A percentile compares a stretch with the other conserved stretches of the same genome.
phyloP scores from a whole-genome alignment of 2,888 invertebrate genomes.

The Mactromeris polynyma region DNA sequence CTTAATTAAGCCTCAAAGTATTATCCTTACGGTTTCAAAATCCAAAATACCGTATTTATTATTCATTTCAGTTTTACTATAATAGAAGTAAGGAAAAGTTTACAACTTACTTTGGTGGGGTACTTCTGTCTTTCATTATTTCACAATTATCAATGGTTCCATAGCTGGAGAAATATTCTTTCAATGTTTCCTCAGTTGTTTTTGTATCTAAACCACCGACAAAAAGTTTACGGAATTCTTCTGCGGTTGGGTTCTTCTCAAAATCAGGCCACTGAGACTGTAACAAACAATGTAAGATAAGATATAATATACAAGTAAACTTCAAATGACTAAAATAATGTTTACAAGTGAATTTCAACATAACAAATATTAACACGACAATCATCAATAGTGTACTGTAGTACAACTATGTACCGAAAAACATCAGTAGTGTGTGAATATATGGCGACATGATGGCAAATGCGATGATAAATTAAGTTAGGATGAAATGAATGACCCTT shows the following conservation, averaged over 20 bases:
- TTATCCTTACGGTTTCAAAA: too few species aligned
- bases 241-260: conserved; percentile 62
- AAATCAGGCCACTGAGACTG: conserved; percentile 57
- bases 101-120: conserved; percentile 44
- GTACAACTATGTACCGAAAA: too few species aligned
- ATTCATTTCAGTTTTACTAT: too few species aligned
- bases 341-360: neutral
- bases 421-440: too few species aligned
- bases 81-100: too few species aligned
- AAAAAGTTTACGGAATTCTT: conserved; percentile 94
- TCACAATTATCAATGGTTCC: conserved; percentile 90
- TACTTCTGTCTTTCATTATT: conserved; percentile 76
- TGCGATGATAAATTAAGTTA: too few species aligned
- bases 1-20: too few species aligned
- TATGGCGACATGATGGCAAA: too few species aligned
- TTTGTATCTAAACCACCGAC: conserved; percentile 97
- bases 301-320: neutral
- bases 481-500: too few species aligned
- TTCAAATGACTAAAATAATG: neutral
- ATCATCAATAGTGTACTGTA: too few species aligned
- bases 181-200: conserved; percentile 96
- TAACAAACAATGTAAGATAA: neutral
- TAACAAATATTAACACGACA: too few species aligned
- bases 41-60: too few species aligned
- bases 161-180: conserved; percentile 98